Base-by-base conservation (phyloP, 1,140 invertebrate genomes). In the Potamilus streckersoni region DNA sequence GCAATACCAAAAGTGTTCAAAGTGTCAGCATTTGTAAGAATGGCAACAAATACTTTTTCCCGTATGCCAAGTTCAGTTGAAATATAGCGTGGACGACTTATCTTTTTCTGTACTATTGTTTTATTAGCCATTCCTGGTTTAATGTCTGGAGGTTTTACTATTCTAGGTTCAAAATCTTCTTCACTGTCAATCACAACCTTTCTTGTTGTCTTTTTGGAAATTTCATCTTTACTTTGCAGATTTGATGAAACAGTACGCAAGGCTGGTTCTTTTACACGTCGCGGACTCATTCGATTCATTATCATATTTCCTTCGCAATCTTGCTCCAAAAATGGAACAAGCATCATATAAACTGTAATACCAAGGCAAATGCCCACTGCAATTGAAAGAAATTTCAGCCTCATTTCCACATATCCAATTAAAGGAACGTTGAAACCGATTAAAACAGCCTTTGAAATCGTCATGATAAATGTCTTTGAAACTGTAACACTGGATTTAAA, bases 41-140 rank as follows among this genome's bases (percentile, higher is more conserved):
- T 93, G 4, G 94, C 96, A 23, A 96, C 93, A 83, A 98, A 95
- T n/a, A 97, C 86, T 86, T 96, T 96, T 57, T 96, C 95, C 65
- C 94, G 92, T 66, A 98, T 97, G 2, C 95, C 96, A 57, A 98
- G 92, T 90, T 98, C 96, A 0, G 96, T 96, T 17, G 95, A 96
- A 88, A 96, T 97, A 91, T 97, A 98, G 56, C 96, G 91, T 2
- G 96, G 96, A 12, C 97, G 92, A 68, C 85, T 76, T 27, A 89
- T 79, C 78, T 89, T 87, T 71, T 86, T 58, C 70, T 62, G 23
- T 71, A 71, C n/a, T 58, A 61, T n/a, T 31, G 27, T 59, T 76
- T 73, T 63, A 65, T 66, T 57, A 76, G 64, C 49, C 76, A 76
- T 62, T 60, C 70, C 20, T 80, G 60, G 58, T 73, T 70, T 19